Evolutionary conservation across 2,888 invertebrate species (phyloP), one percentile per base, ranked within the genome.

Genomic region (Arctia plantaginis): DNA sequence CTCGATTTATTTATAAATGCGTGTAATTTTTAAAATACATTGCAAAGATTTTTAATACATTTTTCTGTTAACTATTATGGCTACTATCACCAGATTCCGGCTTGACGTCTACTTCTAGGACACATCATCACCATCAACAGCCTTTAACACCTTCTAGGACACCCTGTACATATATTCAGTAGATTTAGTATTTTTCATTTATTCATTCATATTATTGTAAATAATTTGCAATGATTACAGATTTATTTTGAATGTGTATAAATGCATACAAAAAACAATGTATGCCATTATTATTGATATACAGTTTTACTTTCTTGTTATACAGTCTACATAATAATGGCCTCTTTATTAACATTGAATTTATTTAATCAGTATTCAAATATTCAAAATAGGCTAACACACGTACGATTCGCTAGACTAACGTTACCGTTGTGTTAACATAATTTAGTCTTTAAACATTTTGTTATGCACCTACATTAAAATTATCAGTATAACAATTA

Each of bases 331-430:
- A 66, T 67, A 68, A 71, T 72, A 84, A 85, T 78, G 80, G 74
- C 80, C 81, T 78, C 82, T 81, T 80, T 74, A 74, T 77, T 78
- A 72, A 76, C 69, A 69, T 77, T 65, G 76, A 71, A 71, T 74
- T 68, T 71, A 78, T 76, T 69, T 80, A 80, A 80, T 76, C 74
- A 77, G 72, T 76, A 73, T 77, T 77, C 71, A 80, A 80, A 80
- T 78, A 77, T 77, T 75, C 73, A 75, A 80, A 75, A 35, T 66
- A 72, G 69, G 69, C 67, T 35, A 72, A 80, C 51, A 59, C 71
- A 67, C 70, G 35, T 71, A 72, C 66, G 59, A 59, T 76, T 73
- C 44, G 64, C 70, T 67, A n/a, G 51, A 74, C 51, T 70, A 78
- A 76, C 66, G 76, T 74, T 27, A 77, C 72, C 55, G 72, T 69